Evolutionary conservation across 2,797 vertebrate species (phyloP).

Genomic region (Eupleurogrammus muticus): DNA sequence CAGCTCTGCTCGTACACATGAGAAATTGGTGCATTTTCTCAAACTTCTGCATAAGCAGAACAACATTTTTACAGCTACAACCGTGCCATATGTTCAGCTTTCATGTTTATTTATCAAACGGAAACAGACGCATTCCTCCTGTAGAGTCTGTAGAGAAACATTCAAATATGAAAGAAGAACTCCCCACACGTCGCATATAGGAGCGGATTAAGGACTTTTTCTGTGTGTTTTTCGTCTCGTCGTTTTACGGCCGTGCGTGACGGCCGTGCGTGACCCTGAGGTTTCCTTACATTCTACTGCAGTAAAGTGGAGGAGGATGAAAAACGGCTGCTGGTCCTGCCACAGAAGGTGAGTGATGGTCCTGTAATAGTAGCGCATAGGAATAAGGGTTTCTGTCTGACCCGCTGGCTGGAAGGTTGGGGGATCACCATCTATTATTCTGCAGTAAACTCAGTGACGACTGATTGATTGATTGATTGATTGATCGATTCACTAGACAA

Average conservation of each 20-base stretch:
- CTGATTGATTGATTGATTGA: background rate
- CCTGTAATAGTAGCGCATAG: slow-evolving; percentile 22
- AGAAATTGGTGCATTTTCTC: too few species aligned
- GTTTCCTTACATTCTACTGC: slow-evolving; percentile 31
- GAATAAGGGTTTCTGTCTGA: slow-evolving; percentile 44
- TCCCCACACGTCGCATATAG: too few species aligned
- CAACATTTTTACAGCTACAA: too few species aligned
- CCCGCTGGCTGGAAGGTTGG: slow-evolving; percentile 8
- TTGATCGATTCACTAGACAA: background rate
- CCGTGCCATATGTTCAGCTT: too few species aligned
- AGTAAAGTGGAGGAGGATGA: slow-evolving; percentile 29
- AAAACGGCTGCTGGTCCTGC: slow-evolving; percentile 29
- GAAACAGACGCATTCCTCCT: too few species aligned
- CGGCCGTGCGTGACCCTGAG: slow-evolving; percentile 25
- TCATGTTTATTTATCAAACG: too few species aligned
- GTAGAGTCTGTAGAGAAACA: too few species aligned
- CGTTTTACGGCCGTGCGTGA: slow-evolving; percentile 7
- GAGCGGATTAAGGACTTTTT: too few species aligned
- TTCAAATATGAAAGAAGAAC: too few species aligned
- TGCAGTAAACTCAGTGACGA: slow-evolving; percentile 19
- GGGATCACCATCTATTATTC: slow-evolving; percentile 22
- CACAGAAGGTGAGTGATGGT: slow-evolving; percentile 28
- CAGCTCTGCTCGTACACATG: too few species aligned
- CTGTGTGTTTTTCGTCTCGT: slow-evolving; percentile 16
- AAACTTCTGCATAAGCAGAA: too few species aligned